Percentiles rank a stretch among this genome's conserved stretches.
These are phyloP conservation scores for Phymanthus crucifer DNA, from an alignment of 92 coral and sea anemone species.

Conservation along the genomic window DNA sequence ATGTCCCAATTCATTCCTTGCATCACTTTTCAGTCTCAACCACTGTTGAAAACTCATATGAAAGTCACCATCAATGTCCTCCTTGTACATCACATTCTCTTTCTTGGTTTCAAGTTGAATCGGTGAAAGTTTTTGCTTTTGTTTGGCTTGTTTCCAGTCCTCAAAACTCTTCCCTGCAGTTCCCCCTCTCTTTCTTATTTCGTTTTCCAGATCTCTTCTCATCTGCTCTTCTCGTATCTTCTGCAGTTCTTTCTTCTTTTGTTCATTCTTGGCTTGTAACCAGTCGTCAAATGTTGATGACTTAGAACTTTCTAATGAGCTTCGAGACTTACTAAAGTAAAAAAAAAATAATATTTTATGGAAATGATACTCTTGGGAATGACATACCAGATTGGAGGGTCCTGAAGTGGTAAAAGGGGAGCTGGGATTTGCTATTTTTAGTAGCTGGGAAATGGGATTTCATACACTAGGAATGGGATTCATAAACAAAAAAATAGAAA, in stretches of 20 bases:
- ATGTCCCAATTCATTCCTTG: conserved; percentile 14
- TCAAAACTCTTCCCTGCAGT: conserved; percentile 61
- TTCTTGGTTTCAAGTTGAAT: conserved; percentile 34
- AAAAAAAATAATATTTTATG: neutral
- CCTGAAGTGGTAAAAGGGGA: no score
- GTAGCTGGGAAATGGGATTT: no score
- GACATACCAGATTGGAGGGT: no score
- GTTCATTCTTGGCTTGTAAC: conserved; percentile 75
- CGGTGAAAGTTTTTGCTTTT: conserved; percentile 51
- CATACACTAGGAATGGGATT: no score
- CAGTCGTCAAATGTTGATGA: conserved; percentile 90
- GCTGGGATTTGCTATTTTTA: no score
- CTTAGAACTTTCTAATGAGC: conserved; percentile 65
- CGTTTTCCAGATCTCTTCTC: conserved; percentile 48
- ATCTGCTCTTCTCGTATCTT: conserved; percentile 50
- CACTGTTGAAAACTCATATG: conserved; percentile 48
- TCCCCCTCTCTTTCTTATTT: conserved; percentile 42
- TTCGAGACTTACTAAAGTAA: conserved; percentile 60
- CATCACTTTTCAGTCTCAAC: conserved; percentile 27
- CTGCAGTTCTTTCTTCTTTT: conserved; percentile 52
- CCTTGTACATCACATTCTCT: conserved; percentile 35
- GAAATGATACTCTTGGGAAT: no score
- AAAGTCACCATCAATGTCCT: conserved; percentile 10
- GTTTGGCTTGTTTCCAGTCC: conserved; percentile 68
- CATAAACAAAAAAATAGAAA: no score